Conservation (phyloP, 2,113 vertebrate genomes). For the Plotosus lineatus region DNA sequence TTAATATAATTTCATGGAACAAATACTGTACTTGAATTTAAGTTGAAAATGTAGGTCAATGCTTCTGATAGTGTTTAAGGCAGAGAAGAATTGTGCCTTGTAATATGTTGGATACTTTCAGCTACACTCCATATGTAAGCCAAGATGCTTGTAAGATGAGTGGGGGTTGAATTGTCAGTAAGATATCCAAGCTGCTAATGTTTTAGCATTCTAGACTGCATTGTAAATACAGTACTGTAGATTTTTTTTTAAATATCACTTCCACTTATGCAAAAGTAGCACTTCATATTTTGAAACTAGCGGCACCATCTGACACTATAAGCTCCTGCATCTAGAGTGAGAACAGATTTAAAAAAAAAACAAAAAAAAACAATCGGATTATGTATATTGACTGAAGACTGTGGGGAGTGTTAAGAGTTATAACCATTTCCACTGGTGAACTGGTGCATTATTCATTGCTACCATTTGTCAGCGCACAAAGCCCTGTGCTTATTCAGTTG, state of each 20-base stretch:
- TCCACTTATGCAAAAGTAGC: neutral
- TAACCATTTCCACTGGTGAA: slow-evolving; percentile 19
- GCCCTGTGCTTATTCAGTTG: neutral
- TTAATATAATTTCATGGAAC: too few relatives aligned
- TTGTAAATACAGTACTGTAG: neutral
- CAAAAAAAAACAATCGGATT: slow-evolving; percentile 4
- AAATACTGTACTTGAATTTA: too few relatives aligned
- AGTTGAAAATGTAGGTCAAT: too few relatives aligned
- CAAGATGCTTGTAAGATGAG: slow-evolving; percentile 2
- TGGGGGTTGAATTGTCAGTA: neutral
- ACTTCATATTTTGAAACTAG: neutral
- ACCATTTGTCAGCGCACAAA: slow-evolving; percentile 18
- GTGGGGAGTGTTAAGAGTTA: neutral
- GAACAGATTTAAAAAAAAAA: slow-evolving; percentile 5
- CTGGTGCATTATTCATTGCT: slow-evolving; percentile 29
- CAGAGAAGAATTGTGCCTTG: slow-evolving; percentile 46
- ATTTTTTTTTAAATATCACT: neutral
- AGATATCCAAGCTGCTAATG: neutral
- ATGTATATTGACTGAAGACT: slow-evolving; percentile 6
- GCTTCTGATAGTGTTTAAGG: too few relatives aligned
- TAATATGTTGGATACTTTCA: slow-evolving; percentile 26
- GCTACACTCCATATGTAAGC: slow-evolving; percentile 53
- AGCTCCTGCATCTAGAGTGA: neutral
- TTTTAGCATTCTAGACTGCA: neutral
- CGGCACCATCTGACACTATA: neutral